A percentile compares a stretch with the other conserved stretches of the same genome.
Conservation (phyloP, 2,888 invertebrate genomes). For the Limnephilus marmoratus region DNA sequence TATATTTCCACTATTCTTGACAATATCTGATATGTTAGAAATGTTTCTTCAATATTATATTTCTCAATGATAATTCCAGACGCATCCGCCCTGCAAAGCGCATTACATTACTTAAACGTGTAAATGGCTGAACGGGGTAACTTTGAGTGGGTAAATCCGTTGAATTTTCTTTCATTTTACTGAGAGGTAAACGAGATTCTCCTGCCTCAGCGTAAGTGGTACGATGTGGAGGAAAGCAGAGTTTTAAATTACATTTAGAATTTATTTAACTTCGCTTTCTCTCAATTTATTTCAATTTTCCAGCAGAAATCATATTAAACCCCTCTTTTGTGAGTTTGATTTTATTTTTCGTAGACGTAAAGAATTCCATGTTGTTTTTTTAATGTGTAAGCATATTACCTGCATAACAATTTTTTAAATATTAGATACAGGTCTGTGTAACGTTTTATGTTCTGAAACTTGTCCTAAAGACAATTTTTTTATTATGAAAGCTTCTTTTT, state of each 20-base stretch:
- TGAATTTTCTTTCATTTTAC: conserved; percentile 58
- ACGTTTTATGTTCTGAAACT: neutral
- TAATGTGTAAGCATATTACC: neutral
- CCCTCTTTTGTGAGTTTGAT: neutral
- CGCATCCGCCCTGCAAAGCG: neutral
- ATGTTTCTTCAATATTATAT: neutral
- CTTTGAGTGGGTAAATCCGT: conserved; percentile 57
- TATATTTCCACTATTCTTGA: too few species aligned
- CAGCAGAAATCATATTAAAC: neutral
- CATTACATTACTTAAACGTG: conserved; percentile 39
- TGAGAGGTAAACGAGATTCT: conserved; percentile 48
- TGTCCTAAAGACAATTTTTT: too few species aligned
- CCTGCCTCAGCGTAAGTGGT: conserved; percentile 21
- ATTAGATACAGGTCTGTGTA: neutral
- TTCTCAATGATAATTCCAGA: neutral
- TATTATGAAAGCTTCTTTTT: neutral
- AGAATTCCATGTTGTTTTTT: neutral
- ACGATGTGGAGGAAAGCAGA: conserved; percentile 35
- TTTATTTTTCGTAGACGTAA: neutral
- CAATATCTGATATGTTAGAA: too few species aligned
- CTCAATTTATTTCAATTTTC: conserved; percentile 43
- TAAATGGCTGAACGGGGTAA: conserved; percentile 54
- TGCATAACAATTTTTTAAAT: neutral
- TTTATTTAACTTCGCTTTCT: conserved; percentile 42
- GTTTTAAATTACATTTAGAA: conserved; percentile 55